Conservation (phyloP, 2,797 vertebrate species). For the Paratrypauchen microcephalus region DNA sequence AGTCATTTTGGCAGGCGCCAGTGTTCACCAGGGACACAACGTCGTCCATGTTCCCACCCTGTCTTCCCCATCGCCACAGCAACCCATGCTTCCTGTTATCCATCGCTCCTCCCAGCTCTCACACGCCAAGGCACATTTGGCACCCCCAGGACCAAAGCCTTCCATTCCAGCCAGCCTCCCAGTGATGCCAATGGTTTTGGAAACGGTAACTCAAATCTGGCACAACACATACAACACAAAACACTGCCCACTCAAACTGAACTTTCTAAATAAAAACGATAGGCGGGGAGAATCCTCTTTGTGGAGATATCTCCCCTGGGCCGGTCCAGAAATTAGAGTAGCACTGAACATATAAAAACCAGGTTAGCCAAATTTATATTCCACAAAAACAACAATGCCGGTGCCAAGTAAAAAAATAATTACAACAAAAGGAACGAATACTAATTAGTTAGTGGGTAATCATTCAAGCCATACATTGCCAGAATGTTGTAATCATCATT, state of each 20-base stretch:
- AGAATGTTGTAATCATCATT: conserved; percentile 70
- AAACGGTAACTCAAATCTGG: conserved; percentile 60
- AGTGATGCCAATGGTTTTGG: conserved; percentile 67
- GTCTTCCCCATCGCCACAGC: conserved; percentile 56
- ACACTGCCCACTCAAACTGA: conserved; percentile 59
- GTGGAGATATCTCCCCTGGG: conserved; percentile 47
- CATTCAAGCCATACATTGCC: conserved; percentile 65
- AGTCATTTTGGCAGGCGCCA: conserved; percentile 68
- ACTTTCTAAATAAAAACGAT: conserved; percentile 61
- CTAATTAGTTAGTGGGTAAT: conserved; percentile 71
- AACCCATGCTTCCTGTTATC: conserved; percentile 45
- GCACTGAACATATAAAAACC: conserved; percentile 32
- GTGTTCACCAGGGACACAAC: conserved; percentile 49
- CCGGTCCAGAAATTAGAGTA: conserved; percentile 38
- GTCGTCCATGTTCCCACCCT: conserved; percentile 66
- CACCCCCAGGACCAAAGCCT: conserved; percentile 58
- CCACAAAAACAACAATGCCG: conserved; percentile 51
- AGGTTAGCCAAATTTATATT: conserved; percentile 41
- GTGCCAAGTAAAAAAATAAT: conserved; percentile 67
- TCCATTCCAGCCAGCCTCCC: conserved; percentile 54
- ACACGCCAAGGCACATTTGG: conserved; percentile 70
- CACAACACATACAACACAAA: conserved; percentile 46
- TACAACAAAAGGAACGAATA: conserved; percentile 64
- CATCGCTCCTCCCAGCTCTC: conserved; percentile 46
- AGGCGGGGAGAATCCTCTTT: conserved; percentile 53